These are phyloP conservation scores for Drosophila cognata DNA, from an alignment of 2,888 invertebrate genomes.

Conservation along the genomic window DNA sequence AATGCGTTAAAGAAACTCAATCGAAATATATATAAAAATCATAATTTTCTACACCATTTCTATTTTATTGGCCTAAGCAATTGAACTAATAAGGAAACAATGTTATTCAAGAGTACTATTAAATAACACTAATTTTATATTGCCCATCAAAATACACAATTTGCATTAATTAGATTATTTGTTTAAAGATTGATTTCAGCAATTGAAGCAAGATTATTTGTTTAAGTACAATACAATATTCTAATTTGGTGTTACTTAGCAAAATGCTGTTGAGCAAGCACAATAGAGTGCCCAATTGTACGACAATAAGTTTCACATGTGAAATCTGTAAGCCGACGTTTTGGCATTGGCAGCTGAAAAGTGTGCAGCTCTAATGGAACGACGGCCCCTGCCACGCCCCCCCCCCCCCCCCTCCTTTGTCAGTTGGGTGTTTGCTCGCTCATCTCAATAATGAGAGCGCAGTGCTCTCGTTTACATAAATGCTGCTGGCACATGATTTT, in stretches of 20 bases:
- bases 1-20: not conserved
- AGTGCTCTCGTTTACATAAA: conserved; percentile 56
- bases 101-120: not conserved
- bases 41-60: not conserved
- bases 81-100: not conserved
- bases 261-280: not conserved
- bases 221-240: not conserved
- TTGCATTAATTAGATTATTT: not conserved
- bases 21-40: not conserved
- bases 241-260: not conserved
- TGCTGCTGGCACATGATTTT: conserved; percentile 44
- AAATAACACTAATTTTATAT: not conserved
- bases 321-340: not conserved
- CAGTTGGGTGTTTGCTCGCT: not conserved
- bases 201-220: not conserved
- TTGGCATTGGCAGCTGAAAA: conserved; percentile 46
- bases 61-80: not conserved
- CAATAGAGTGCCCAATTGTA: not conserved
- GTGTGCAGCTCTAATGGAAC: conserved; percentile 1
- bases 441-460: conserved; percentile 21
- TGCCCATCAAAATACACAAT: not conserved
- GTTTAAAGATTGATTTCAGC: not conserved
- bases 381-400: not conserved
- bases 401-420: not conserved
- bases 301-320: conserved; percentile 1